These are phyloP conservation scores for Rhagoletis pomonella DNA, from an alignment of 1,140 invertebrate genomes.

Conservation along the genomic window DNA sequence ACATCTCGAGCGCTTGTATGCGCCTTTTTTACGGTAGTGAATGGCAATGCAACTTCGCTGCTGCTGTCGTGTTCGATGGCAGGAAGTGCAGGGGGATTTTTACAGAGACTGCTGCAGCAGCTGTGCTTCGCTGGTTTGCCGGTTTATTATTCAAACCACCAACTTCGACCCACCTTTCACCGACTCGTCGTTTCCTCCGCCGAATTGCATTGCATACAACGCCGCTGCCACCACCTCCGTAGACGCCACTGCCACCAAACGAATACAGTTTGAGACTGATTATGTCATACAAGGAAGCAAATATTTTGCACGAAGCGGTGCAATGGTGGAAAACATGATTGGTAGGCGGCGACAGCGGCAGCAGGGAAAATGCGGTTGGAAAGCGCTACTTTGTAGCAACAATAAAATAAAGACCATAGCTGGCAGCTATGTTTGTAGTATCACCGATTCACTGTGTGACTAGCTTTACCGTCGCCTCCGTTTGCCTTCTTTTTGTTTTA, in stretches of 20 bases:
- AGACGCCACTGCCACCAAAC: too few species aligned
- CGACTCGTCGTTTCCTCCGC: constrained; percentile 13
- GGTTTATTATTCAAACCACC: neutral
- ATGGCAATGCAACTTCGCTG: neutral
- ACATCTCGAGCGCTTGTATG: neutral
- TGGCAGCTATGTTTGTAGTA: neutral
- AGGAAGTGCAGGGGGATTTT: neutral
- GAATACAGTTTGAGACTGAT: neutral
- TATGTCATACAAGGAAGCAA: constrained; percentile 50
- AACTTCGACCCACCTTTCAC: constrained; percentile 22
- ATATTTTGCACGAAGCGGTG: constrained; percentile 16
- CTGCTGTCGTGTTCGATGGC: neutral
- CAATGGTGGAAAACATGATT: neutral
- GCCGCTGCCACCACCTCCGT: neutral
- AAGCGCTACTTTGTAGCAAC: neutral
- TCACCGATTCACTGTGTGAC: constrained; percentile 18
- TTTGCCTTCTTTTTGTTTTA: neutral
- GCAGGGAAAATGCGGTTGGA: neutral
- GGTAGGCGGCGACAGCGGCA: neutral
- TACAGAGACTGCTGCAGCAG: too few species aligned
- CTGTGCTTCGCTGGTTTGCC: neutral
- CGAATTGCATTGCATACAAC: too few species aligned
- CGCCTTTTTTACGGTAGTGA: neutral
- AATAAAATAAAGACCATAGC: neutral
- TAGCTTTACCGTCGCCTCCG: neutral